These are phyloP conservation scores for Drosophila picticornis DNA, from an alignment of 2,888 invertebrate genomes.

Conservation along the genomic window DNA sequence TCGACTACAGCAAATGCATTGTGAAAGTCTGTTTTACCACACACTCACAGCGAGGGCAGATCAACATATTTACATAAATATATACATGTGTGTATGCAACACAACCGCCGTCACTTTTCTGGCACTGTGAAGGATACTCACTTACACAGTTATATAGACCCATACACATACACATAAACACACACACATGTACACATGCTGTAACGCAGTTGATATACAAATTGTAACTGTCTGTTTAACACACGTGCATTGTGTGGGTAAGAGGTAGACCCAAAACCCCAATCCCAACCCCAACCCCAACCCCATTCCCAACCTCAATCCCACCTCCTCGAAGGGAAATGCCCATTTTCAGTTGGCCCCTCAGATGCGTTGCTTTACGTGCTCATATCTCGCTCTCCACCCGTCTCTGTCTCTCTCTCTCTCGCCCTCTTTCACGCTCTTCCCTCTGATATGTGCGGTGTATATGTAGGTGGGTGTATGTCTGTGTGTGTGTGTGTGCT, in stretches of 20 bases:
- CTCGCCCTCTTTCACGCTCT: neutral
- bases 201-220: slow-evolving; percentile 69
- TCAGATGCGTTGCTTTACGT: slow-evolving; percentile 68
- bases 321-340: slow-evolving; percentile 9
- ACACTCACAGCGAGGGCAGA: slow-evolving; percentile 33
- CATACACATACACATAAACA: neutral
- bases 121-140: slow-evolving; percentile 33
- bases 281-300: neutral
- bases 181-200: slow-evolving; percentile 13
- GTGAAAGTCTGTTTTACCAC: slow-evolving; percentile 61
- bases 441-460: slow-evolving; percentile 1
- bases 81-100: neutral
- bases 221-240: slow-evolving; percentile 76
- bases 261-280: slow-evolving; percentile 18
- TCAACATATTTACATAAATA: slow-evolving; percentile 62
- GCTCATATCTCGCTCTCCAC: slow-evolving; percentile 53
- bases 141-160: slow-evolving; percentile 24
- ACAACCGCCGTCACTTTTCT: slow-evolving; percentile 61
- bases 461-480: slow-evolving; percentile 9
- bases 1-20: slow-evolving; percentile 54
- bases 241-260: slow-evolving; percentile 63
- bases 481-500: slow-evolving; percentile 29
- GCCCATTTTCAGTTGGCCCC: slow-evolving; percentile 45
- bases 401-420: neutral
- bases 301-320: neutral